These are phyloP conservation scores for Atherinosoma microstoma DNA, from an alignment of 2,797 vertebrate species.

Conservation along the genomic window DNA sequence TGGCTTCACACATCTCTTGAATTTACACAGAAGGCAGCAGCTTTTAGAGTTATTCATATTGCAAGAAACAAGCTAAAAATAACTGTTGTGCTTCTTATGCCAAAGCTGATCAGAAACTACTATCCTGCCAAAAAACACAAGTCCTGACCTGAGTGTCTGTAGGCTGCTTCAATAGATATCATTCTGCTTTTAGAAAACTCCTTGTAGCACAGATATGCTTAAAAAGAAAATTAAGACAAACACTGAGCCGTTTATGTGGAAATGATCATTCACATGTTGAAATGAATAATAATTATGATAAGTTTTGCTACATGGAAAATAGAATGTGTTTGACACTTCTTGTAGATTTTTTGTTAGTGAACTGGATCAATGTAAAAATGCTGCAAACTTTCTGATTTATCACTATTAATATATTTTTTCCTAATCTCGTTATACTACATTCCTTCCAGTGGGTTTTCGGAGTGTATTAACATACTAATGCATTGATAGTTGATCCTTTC, in stretches of 20 bases:
- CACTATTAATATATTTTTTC: neutral
- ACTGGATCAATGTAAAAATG: constrained; percentile 24
- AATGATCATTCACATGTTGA: neutral
- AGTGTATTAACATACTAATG: neutral
- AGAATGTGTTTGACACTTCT: neutral
- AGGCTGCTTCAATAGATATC: constrained; percentile 35
- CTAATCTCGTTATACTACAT: neutral
- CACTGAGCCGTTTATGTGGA: neutral
- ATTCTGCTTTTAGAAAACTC: constrained; percentile 11
- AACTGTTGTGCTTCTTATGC: constrained; percentile 42
- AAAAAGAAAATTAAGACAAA: constrained; percentile 19
- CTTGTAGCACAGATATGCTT: neutral
- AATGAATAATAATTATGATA: neutral
- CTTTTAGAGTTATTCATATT: constrained; percentile 66
- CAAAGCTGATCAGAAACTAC: constrained; percentile 51
- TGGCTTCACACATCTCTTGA: constrained; percentile 41
- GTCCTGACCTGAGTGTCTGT: constrained; percentile 41
- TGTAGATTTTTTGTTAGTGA: constrained; percentile 16
- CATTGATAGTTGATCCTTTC: neutral
- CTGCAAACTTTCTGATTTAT: constrained; percentile 7
- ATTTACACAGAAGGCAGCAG: constrained; percentile 44
- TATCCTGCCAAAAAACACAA: constrained; percentile 32
- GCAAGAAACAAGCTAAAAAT: constrained; percentile 60
- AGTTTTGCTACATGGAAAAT: neutral
- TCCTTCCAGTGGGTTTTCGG: neutral